A percentile compares a stretch with the other conserved stretches of the same genome.
Conservation (phyloP, 2,888 invertebrate genomes). For the Microctonus aethiopoides region DNA sequence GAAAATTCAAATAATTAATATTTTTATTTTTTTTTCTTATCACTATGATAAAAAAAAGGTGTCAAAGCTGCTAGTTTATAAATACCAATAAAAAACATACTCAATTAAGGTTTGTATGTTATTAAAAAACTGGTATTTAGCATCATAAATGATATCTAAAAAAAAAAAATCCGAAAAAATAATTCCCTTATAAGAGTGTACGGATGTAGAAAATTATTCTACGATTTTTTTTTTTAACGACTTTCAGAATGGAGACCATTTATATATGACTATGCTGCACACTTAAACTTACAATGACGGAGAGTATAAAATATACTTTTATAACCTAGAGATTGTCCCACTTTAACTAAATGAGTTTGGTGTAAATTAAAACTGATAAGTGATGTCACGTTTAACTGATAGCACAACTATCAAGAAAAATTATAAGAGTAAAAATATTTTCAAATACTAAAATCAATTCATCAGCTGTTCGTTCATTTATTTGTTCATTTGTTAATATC, state of each 20-base stretch:
- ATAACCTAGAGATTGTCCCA: background rate
- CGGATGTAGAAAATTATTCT: background rate
- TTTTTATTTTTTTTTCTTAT: no score
- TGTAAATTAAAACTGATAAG: background rate
- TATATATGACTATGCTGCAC: background rate
- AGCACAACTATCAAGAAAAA: background rate
- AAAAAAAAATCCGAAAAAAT: background rate
- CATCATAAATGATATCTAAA: background rate
- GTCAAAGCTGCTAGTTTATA: no score
- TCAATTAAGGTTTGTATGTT: background rate
- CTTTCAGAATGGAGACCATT: background rate
- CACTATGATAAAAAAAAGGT: no score
- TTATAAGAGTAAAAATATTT: no score
- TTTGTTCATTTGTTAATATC: no score
- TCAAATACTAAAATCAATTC: no score
- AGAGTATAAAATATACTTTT: background rate
- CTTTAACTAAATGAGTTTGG: background rate
- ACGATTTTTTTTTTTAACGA: background rate
- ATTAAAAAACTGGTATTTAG: background rate
- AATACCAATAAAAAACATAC: background rate
- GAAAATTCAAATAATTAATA: background rate
- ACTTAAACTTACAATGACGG: background rate
- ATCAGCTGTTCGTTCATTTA: no score
- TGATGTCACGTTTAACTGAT: background rate
- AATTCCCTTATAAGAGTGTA: background rate